Conservation (phyloP, 2,888 invertebrate species). For the Crematogaster levior region DNA sequence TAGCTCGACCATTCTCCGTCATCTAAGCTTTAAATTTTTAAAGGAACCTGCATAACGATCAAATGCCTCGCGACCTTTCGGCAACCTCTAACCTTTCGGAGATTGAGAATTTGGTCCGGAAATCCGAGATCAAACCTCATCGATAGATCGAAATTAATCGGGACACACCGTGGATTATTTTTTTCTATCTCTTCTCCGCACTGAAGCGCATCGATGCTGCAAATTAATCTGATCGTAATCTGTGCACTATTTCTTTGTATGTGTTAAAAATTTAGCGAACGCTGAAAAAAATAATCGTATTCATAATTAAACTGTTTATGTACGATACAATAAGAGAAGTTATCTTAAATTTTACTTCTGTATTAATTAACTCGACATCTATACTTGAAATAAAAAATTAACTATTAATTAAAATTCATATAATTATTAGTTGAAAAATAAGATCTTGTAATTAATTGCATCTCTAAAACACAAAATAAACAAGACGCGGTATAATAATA, state of each 20-base stretch:
- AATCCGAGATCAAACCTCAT: constrained; percentile 28
- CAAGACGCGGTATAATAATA: neutral
- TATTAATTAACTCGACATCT: neutral
- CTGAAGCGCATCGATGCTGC: neutral
- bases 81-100: constrained; percentile 32
- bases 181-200: neutral
- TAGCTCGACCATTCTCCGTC: neutral
- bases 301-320: neutral
- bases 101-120: neutral
- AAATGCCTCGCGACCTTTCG: constrained; percentile 10
- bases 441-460: neutral
- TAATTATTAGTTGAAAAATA: constrained; percentile 8
- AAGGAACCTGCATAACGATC: neutral
- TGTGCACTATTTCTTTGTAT: neutral
- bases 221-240: constrained; percentile 36
- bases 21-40: neutral
- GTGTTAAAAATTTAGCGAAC: neutral
- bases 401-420: neutral
- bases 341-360: neutral
- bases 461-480: neutral
- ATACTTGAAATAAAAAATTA: neutral
- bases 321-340: neutral
- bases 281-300: neutral
- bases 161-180: neutral
- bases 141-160: constrained; percentile 39